Conservation (phyloP, 2,888 invertebrate genomes). For the Trichacis sp. region DNA sequence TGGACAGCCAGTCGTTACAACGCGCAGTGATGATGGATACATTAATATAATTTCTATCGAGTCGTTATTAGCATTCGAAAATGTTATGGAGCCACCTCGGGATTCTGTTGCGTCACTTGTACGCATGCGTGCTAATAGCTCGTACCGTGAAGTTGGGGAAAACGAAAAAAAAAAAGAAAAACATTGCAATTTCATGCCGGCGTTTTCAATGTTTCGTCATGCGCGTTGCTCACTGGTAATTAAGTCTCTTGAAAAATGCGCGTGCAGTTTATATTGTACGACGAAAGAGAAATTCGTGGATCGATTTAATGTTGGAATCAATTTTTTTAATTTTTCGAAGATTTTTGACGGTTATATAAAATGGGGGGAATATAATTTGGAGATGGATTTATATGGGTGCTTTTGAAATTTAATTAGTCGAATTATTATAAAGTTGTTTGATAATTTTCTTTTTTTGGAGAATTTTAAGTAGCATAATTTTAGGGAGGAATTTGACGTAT, state of each 20-base stretch:
- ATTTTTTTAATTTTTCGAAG: too few species aligned
- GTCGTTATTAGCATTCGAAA: slow-evolving; percentile 49
- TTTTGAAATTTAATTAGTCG: too few species aligned
- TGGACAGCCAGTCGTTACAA: slow-evolving; percentile 42
- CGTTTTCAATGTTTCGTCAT: slow-evolving; percentile 17
- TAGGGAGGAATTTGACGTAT: too few species aligned
- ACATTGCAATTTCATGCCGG: slow-evolving; percentile 20
- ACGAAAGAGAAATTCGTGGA: too few species aligned
- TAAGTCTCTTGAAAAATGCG: background rate
- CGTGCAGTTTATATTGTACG: background rate
- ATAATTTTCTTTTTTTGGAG: too few species aligned
- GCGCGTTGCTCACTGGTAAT: background rate
- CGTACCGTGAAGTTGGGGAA: slow-evolving; percentile 29
- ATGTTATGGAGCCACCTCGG: slow-evolving; percentile 41
- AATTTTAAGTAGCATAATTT: too few species aligned
- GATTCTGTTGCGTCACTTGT: slow-evolving; percentile 29
- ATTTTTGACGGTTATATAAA: too few species aligned
- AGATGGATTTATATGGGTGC: too few species aligned
- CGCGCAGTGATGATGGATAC: slow-evolving; percentile 41
- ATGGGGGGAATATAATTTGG: too few species aligned
- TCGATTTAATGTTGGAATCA: too few species aligned
- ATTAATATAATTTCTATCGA: slow-evolving; percentile 51
- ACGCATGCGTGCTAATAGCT: slow-evolving; percentile 35
- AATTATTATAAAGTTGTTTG: too few species aligned
- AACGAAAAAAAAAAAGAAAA: slow-evolving; percentile 13